A percentile compares a stretch with the other conserved stretches of the same genome.
These are phyloP conservation scores for Muscicapa striata DNA, from an alignment of 2,797 vertebrate species.

Conservation along the genomic window DNA sequence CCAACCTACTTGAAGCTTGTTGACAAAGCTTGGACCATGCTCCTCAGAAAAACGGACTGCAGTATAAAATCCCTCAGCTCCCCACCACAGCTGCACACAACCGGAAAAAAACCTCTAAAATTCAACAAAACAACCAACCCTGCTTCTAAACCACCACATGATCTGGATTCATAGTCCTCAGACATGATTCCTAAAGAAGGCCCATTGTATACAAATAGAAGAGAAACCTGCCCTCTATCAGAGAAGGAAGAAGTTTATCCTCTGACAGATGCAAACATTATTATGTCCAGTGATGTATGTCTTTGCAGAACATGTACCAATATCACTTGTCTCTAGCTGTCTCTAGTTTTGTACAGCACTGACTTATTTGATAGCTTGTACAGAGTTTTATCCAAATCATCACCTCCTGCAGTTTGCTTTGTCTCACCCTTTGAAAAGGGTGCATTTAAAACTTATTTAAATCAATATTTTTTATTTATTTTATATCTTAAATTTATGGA, in stretches of 20 bases:
- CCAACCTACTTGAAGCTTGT: background rate
- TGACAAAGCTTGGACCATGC: background rate
- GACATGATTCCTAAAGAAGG: background rate
- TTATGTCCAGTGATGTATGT: background rate
- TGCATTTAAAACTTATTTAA: background rate
- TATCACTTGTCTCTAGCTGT: background rate
- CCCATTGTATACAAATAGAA: background rate
- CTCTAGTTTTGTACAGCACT: background rate
- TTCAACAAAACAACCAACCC: background rate
- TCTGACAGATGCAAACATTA: background rate
- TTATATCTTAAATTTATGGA: background rate
- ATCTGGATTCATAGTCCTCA: background rate
- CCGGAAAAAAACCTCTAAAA: background rate
- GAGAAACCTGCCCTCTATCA: background rate
- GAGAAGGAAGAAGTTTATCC: background rate
- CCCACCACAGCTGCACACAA: background rate
- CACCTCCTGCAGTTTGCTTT: background rate
- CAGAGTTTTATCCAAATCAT: background rate
- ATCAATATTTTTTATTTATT: background rate
- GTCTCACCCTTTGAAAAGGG: background rate
- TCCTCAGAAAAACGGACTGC: background rate
- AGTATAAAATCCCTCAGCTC: background rate
- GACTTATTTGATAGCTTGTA: background rate
- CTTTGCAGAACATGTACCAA: background rate
- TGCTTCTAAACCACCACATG: background rate